phyloP scores from a whole-genome alignment of 92 coral and sea anemone species.

The Parazoanthus swiftii region DNA sequence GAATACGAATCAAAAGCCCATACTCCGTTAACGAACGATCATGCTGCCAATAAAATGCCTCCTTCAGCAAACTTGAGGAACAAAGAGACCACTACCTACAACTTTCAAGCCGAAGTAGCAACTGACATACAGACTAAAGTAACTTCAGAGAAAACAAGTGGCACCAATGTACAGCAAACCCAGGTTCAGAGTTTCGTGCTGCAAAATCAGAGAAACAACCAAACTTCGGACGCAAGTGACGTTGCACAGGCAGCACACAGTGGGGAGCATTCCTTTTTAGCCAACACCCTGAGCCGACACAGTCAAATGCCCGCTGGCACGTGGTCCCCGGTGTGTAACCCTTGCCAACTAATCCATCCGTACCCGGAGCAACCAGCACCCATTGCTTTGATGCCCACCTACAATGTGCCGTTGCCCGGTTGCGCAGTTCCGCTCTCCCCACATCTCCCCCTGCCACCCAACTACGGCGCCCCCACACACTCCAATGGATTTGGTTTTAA shows the following conservation, averaged over 20 bases:
- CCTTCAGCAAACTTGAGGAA: background rate
- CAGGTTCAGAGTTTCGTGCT: background rate
- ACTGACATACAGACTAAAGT: background rate
- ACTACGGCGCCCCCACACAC: background rate
- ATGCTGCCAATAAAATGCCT: background rate
- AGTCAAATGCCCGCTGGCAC: background rate
- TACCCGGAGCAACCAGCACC: constrained; percentile 5
- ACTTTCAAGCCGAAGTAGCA: background rate
- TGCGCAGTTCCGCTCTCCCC: constrained; percentile 26
- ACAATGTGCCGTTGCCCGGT: constrained; percentile 1
- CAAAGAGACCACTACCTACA: background rate
- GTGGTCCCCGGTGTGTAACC: constrained; percentile 13
- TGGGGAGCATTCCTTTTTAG: background rate
- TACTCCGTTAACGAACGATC: background rate
- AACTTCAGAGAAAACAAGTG: background rate
- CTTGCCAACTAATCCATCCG: background rate
- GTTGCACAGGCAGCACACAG: background rate
- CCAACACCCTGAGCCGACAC: background rate
- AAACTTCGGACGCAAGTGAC: background rate
- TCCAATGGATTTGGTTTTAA: constrained; percentile 6
- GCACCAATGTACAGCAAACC: background rate
- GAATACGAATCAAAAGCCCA: background rate
- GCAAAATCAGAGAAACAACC: background rate
- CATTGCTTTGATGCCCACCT: background rate
- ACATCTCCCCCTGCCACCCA: background rate